Base-by-base conservation (phyloP, 2,113 vertebrate species). In the Falco punctatus region DNA sequence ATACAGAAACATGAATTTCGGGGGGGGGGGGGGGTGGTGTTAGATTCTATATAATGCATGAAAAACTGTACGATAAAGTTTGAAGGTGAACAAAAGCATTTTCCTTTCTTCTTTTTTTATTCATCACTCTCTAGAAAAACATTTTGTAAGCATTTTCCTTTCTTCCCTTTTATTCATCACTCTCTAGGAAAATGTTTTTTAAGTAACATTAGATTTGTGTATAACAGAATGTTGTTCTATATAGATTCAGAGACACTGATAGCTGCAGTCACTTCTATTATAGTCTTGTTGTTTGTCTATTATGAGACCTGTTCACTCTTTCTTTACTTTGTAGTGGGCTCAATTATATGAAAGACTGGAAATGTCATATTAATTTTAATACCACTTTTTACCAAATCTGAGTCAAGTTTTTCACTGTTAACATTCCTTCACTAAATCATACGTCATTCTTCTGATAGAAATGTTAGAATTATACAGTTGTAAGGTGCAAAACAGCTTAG, bases 1-100 rank as follows among this genome's bases (percentile, higher is more conserved):
- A 33, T 33, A 55, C 8, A 61, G n/a, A 94, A 90, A 17, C 10
- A 48, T 19, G n/a, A 42, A 21, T 69, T 33, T 58, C n/a, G 38
- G 38, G 38, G 38, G 38, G 38, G 38, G 38, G 38, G 38, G 38
- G 38, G 1, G 2, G 0, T 0, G 2, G 27, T 61, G 61, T 83
- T n/a, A 35, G 10, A 44, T 77, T 83, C 19, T 59, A 2, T 55
- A 38, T 65, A 75, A 65, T 28, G 23, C 65, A 27, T 35, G 10
- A 83, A 75, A 88, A 85, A 18, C 7, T 55, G 8, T 32, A 35
- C 51, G 19, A 57, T 42, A 42, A 42, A 33, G 6, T 55, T 66
- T 65, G 19, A 71, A 55, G 15, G 17, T 62, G 44, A 62, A 79
- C 27, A 87, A 65, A 92, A 81, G 23, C 7, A 30, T 73, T 79